phyloP scores from a whole-genome alignment of 2,113 vertebrate genomes.

The Thryonomys swinderianus region DNA sequence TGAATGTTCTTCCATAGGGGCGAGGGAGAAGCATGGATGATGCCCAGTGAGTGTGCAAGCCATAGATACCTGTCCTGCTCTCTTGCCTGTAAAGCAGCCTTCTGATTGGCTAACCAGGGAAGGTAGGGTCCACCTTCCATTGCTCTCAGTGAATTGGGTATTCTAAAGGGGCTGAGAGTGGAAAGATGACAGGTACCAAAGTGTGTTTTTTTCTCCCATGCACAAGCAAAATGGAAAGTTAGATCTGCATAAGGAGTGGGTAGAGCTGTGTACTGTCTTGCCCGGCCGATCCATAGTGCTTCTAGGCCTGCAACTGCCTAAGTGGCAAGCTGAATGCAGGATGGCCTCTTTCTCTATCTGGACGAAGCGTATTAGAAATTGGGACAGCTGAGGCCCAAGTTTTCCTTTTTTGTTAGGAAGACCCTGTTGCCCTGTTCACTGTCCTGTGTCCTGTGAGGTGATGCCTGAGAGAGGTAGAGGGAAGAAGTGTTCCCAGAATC shows the following conservation, averaged over 20 bases:
- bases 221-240: slow-evolving; percentile 39
- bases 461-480: neutral
- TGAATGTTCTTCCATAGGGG: slow-evolving; percentile 59
- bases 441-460: neutral
- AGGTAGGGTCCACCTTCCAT: neutral
- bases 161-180: neutral
- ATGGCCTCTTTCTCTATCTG: neutral
- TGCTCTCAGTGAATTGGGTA: slow-evolving; percentile 8
- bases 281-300: neutral
- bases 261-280: neutral
- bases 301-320: neutral
- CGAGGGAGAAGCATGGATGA: slow-evolving; percentile 25
- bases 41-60: neutral
- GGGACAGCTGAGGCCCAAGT: neutral
- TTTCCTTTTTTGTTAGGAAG: slow-evolving; percentile 52
- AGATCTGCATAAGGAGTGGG: neutral
- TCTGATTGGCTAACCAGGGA: slow-evolving; percentile 11
- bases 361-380: neutral
- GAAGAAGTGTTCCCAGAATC: slow-evolving; percentile 1
- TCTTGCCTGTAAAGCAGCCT: slow-evolving; percentile 7
- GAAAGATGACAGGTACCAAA: slow-evolving; percentile 5
- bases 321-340: neutral
- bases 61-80: slow-evolving; percentile 42
- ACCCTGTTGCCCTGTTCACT: neutral
- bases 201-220: neutral